phyloP scores from a whole-genome alignment of 2,113 vertebrate genomes.

The Grallaria varia region DNA sequence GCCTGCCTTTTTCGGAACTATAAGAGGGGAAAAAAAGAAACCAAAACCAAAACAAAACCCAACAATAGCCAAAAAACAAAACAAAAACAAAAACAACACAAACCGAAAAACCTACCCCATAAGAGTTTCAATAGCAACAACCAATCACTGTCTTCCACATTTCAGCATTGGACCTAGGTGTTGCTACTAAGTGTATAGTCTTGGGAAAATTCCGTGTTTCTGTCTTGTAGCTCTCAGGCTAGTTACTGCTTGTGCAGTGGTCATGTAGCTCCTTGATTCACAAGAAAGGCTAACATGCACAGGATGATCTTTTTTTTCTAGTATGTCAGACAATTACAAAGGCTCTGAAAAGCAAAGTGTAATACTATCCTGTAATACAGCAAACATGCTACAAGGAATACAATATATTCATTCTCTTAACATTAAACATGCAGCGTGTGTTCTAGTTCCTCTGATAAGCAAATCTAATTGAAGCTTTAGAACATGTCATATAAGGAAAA shows the following conservation, averaged over 20 bases:
- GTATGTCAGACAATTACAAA: background rate
- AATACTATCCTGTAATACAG: background rate
- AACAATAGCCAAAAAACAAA: background rate
- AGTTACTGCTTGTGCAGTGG: background rate
- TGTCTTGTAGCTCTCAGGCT: background rate
- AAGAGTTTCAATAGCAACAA: background rate
- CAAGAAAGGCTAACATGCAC: background rate
- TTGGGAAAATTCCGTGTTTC: background rate
- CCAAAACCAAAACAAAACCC: fast-evolving
- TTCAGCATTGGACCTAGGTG: background rate
- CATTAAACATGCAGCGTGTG: background rate
- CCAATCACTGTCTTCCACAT: background rate
- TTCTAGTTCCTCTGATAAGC: background rate
- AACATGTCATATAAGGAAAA: background rate
- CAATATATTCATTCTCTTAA: background rate
- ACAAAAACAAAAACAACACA: background rate
- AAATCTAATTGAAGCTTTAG: background rate
- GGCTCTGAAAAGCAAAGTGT: background rate
- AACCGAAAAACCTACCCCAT: background rate
- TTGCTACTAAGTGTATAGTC: background rate
- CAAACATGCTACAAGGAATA: background rate
- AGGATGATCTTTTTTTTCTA: background rate
- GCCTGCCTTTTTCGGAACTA: background rate
- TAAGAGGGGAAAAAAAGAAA: background rate
- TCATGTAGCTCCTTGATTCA: background rate